Percentiles rank a stretch among this genome's conserved stretches.
phyloP scores from a whole-genome alignment of 2,113 vertebrate genomes.

The Hydrochoerus hydrochaeris region DNA sequence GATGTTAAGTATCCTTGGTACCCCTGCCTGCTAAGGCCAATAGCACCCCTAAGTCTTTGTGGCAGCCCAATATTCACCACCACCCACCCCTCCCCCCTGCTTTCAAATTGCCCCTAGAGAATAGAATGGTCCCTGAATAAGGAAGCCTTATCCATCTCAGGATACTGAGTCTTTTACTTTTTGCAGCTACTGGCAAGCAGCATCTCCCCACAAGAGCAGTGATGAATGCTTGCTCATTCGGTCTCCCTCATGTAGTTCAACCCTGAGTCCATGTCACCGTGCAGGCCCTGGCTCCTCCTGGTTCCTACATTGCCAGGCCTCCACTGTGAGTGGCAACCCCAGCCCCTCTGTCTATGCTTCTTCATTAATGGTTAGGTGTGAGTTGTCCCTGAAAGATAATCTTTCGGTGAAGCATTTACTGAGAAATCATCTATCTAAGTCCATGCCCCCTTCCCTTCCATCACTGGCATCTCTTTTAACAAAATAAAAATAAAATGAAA shows the following conservation, averaged over 20 bases:
- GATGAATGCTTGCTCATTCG: not conserved
- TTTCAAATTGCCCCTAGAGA: not conserved
- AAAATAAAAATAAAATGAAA: conserved; percentile 27
- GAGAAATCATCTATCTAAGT: conserved; percentile 76
- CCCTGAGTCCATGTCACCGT: not conserved
- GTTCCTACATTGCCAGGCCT: conserved; percentile 10
- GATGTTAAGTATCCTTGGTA: not conserved
- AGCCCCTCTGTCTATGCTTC: conserved; percentile 51
- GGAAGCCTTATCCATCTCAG: not conserved
- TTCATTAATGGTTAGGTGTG: conserved; percentile 66
- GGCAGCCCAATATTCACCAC: conserved; percentile 10
- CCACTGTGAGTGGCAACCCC: conserved; percentile 15
- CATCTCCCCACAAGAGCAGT: not conserved
- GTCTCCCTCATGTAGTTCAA: conserved; percentile 41
- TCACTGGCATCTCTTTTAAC: not conserved
- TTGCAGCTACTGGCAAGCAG: not conserved
- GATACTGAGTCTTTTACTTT: not conserved
- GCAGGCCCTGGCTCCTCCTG: not conserved
- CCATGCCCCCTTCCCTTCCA: conserved; percentile 62
- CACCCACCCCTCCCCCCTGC: not conserved
- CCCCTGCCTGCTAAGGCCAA: not conserved
- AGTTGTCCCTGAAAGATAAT: conserved; percentile 77
- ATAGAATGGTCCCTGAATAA: not conserved
- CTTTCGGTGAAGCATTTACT: conserved; percentile 61
- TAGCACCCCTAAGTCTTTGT: not conserved